phyloP scores from a whole-genome alignment of 2,888 invertebrate species.

The Melolontha melolontha region DNA sequence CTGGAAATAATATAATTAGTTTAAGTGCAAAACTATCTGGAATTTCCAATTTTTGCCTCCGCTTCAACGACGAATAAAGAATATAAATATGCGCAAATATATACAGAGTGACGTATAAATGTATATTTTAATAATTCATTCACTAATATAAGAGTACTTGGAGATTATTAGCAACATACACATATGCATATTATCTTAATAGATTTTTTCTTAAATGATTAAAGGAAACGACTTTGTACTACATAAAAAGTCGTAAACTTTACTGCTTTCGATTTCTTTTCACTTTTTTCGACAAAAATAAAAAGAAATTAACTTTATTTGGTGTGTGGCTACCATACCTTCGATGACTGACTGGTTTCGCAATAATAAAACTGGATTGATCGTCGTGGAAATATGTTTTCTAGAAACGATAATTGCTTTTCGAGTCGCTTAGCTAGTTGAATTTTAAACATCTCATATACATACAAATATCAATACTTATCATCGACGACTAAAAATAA shows the following conservation, averaged over 20 bases:
- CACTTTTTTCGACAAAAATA: slow-evolving; percentile 21
- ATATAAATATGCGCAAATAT: too few species aligned
- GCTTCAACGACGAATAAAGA: too few species aligned
- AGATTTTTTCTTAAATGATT: background rate
- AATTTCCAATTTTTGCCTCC: too few species aligned
- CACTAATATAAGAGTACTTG: too few species aligned
- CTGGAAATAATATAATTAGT: too few species aligned
- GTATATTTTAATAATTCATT: too few species aligned
- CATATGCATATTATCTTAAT: too few species aligned
- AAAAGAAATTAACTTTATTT: slow-evolving; percentile 30
- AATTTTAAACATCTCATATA: slow-evolving; percentile 12
- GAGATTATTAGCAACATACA: too few species aligned
- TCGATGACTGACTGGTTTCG: slow-evolving; percentile 29
- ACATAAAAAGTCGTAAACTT: background rate
- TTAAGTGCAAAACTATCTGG: too few species aligned
- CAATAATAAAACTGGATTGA: slow-evolving; percentile 30
- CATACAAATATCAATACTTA: background rate
- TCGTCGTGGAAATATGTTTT: slow-evolving; percentile 19
- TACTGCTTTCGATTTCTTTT: slow-evolving; percentile 31
- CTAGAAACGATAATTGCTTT: slow-evolving; percentile 20
- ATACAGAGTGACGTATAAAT: too few species aligned
- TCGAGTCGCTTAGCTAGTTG: background rate
- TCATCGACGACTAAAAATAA: slow-evolving; percentile 3
- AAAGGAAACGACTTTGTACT: background rate
- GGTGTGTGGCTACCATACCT: slow-evolving; percentile 9